A percentile compares a stretch with the other conserved stretches of the same genome.
phyloP scores from a whole-genome alignment of 1,140 invertebrate genomes.

The Elymnias hypermnestra region DNA sequence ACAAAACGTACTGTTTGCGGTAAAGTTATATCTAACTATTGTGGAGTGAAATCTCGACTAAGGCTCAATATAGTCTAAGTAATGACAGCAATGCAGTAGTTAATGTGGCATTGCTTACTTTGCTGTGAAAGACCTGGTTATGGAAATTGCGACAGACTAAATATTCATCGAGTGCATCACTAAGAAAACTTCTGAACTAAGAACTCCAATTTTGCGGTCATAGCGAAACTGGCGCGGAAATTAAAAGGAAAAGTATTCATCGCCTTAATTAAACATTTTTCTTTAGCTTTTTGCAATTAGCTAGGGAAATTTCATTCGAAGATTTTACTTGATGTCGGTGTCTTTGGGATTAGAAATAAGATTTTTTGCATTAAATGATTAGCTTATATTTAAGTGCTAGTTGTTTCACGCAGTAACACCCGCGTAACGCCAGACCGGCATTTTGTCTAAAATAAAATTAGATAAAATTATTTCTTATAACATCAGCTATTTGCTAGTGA shows the following conservation, averaged over 20 bases:
- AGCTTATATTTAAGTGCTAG: too few species aligned
- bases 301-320: neutral
- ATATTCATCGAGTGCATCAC: slow-evolving; percentile 9
- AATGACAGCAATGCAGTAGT: neutral
- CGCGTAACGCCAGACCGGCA: too few species aligned
- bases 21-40: too few species aligned
- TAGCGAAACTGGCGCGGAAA: slow-evolving; percentile 5
- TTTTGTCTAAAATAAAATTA: too few species aligned
- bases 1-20: too few species aligned
- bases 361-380: too few species aligned
- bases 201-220: slow-evolving; percentile 7
- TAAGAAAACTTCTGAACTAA: slow-evolving; percentile 4
- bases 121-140: slow-evolving; percentile 2
- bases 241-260: slow-evolving; percentile 3
- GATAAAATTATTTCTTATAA: too few species aligned
- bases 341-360: too few species aligned
- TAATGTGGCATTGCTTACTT: slow-evolving; percentile 2
- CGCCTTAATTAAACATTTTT: slow-evolving; percentile 9
- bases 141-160: slow-evolving; percentile 1
- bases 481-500: too few species aligned
- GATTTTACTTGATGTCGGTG: too few species aligned
- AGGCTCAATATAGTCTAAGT: neutral
- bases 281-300: slow-evolving; percentile 8
- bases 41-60: too few species aligned
- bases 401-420: too few species aligned